phyloP scores from a whole-genome alignment of 2,113 vertebrate species.

The Platanista minor region DNA sequence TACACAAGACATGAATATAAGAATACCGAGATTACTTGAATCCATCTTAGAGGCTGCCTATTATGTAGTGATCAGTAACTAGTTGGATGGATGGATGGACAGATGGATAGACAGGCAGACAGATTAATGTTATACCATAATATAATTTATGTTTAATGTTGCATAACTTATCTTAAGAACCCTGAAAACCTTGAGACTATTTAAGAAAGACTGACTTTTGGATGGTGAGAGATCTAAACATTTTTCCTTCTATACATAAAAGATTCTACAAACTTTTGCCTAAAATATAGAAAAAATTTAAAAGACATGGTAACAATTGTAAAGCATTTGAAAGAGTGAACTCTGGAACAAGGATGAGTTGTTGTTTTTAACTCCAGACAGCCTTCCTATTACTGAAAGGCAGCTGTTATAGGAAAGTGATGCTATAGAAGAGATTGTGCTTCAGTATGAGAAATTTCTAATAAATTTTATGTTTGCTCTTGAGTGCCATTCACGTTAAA shows the following conservation, averaged over 20 bases:
- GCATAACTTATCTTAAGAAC: not conserved
- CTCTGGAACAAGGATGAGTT: not conserved
- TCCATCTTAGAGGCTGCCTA: not conserved
- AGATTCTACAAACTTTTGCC: not conserved
- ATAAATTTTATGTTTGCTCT: not conserved
- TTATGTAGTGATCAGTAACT: not conserved
- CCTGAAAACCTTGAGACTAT: not conserved
- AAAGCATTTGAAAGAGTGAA: not conserved
- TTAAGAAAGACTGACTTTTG: not conserved
- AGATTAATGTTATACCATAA: not conserved
- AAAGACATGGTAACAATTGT: not conserved
- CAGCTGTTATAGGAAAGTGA: not conserved
- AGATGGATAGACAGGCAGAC: not conserved
- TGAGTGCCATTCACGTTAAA: not conserved
- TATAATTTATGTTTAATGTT: not conserved
- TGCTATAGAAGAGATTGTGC: not conserved
- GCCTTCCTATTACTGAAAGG: not conserved
- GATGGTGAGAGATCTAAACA: not conserved
- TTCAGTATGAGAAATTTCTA: not conserved
- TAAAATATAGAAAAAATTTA: not conserved
- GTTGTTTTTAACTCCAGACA: not conserved
- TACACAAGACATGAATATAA: not conserved
- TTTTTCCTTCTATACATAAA: not conserved
- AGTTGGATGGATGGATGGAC: not conserved
- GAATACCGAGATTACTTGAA: not conserved